Percentiles rank a stretch among this genome's conserved stretches.
These are phyloP conservation scores for Chelidonichthys spinosus DNA, from an alignment of 2,797 vertebrate species.

Conservation along the genomic window DNA sequence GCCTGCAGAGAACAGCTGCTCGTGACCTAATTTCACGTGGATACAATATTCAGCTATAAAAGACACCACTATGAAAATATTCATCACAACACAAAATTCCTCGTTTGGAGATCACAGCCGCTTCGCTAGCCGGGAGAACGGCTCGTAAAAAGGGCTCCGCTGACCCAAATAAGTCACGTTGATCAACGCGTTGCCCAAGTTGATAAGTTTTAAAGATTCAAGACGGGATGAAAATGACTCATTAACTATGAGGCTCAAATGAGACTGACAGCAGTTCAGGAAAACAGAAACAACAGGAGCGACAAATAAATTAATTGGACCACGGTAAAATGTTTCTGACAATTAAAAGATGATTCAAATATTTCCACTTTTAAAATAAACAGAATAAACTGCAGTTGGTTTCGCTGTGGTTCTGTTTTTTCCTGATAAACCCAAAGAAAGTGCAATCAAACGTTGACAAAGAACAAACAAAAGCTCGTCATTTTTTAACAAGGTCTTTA, in stretches of 20 bases:
- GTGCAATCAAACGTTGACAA: conserved; percentile 24
- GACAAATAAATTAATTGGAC: conserved; percentile 9
- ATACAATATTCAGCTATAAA: conserved; percentile 70
- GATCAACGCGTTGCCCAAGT: conserved; percentile 58
- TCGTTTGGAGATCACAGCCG: conserved; percentile 41
- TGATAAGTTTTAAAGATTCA: conserved; percentile 72
- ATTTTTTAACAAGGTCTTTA: neutral
- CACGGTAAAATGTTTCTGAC: neutral
- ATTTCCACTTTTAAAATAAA: conserved; percentile 16
- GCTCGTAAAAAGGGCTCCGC: conserved; percentile 53
- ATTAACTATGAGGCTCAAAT: conserved; percentile 47
- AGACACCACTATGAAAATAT: conserved; percentile 63
- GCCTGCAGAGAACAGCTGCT: conserved; percentile 58
- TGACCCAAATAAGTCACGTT: conserved; percentile 76
- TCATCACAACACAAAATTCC: conserved; percentile 65
- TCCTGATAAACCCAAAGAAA: conserved; percentile 13
- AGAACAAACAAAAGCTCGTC: conserved; percentile 11
- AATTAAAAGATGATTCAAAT: conserved; percentile 5
- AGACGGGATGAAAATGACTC: conserved; percentile 59
- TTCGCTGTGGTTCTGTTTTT: neutral
- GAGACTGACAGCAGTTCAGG: conserved; percentile 49
- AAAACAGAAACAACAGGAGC: conserved; percentile 9
- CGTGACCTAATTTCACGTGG: conserved; percentile 70
- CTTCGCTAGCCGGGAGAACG: conserved; percentile 60
- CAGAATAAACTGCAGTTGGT: neutral